These are phyloP conservation scores for Tupaia tana DNA, from an alignment of 2,113 vertebrate genomes.

Conservation along the genomic window DNA sequence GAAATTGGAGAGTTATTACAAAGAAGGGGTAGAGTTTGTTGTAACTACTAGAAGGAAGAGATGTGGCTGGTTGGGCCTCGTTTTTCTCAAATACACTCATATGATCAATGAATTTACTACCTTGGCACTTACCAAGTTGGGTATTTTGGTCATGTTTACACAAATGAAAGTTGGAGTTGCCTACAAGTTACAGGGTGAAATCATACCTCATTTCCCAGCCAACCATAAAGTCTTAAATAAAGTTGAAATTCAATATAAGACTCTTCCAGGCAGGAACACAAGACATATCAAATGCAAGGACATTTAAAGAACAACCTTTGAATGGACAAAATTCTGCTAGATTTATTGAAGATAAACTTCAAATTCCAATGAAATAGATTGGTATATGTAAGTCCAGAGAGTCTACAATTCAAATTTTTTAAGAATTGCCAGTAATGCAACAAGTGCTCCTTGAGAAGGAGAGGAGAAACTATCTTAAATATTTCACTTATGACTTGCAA, in stretches of 20 bases:
- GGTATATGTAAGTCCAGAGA: slow-evolving; percentile 98
- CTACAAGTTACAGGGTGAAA: slow-evolving; percentile 94
- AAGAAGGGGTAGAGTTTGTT: slow-evolving; percentile 94
- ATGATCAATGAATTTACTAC: slow-evolving; percentile 99
- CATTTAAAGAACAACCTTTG: slow-evolving; percentile 94
- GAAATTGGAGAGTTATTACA: slow-evolving; percentile 94
- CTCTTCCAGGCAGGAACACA: slow-evolving; percentile 95
- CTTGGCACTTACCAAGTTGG: slow-evolving; percentile 97
- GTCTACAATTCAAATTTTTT: slow-evolving; percentile 98
- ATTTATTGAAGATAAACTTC: slow-evolving; percentile 93
- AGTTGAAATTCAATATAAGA: slow-evolving; percentile 96
- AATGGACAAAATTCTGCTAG: slow-evolving; percentile 96
- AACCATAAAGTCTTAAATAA: slow-evolving; percentile 98
- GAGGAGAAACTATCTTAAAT: slow-evolving; percentile 84
- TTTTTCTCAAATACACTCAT: slow-evolving; percentile 96
- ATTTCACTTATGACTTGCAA: slow-evolving; percentile 82
- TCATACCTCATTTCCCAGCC: slow-evolving; percentile 98
- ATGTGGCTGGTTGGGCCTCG: slow-evolving; percentile 98
- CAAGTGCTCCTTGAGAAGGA: slow-evolving; percentile 80
- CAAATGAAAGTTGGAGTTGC: slow-evolving; percentile 97
- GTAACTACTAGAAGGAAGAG: slow-evolving; percentile 98
- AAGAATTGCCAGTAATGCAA: slow-evolving; percentile 83
- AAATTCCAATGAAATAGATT: slow-evolving; percentile 99
- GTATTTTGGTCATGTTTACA: slow-evolving; percentile 95
- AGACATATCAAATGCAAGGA: slow-evolving; percentile 92